phyloP scores from a whole-genome alignment of 2,113 vertebrate species.

The Setophaga coronata region DNA sequence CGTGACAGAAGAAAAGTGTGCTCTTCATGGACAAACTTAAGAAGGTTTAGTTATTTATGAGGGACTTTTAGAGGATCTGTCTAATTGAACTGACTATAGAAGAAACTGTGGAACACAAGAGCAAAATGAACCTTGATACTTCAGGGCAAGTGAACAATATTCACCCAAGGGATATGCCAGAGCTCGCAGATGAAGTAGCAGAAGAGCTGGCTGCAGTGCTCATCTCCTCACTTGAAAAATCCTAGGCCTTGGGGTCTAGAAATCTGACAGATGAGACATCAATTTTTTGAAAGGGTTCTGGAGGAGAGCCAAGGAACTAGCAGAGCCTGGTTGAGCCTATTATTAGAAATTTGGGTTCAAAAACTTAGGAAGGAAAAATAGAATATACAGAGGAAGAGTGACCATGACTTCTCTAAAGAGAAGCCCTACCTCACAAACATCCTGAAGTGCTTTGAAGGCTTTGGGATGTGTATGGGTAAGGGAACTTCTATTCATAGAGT shows the following conservation, averaged over 20 bases:
- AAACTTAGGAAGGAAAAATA: background rate
- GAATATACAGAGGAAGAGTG: background rate
- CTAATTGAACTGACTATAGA: background rate
- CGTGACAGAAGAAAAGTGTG: background rate
- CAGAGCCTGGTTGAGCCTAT: background rate
- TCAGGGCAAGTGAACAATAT: background rate
- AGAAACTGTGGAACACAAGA: background rate
- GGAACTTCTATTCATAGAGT: background rate
- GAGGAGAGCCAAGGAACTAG: background rate
- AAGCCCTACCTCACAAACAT: background rate
- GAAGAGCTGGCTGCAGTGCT: background rate
- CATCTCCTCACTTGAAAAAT: background rate
- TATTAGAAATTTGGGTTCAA: background rate
- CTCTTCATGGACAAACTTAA: background rate
- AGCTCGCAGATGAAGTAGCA: background rate
- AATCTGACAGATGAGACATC: background rate
- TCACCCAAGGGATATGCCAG: background rate
- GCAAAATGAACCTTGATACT: background rate
- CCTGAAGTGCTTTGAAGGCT: background rate
- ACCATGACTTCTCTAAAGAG: background rate
- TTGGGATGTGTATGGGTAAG: background rate
- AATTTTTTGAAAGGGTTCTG: background rate
- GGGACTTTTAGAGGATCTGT: background rate
- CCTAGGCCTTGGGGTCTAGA: background rate
- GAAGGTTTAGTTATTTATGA: background rate